Percentiles rank a stretch among this genome's conserved stretches.
phyloP scores from a whole-genome alignment of 1,140 invertebrate genomes.

The Nymphalis io region DNA sequence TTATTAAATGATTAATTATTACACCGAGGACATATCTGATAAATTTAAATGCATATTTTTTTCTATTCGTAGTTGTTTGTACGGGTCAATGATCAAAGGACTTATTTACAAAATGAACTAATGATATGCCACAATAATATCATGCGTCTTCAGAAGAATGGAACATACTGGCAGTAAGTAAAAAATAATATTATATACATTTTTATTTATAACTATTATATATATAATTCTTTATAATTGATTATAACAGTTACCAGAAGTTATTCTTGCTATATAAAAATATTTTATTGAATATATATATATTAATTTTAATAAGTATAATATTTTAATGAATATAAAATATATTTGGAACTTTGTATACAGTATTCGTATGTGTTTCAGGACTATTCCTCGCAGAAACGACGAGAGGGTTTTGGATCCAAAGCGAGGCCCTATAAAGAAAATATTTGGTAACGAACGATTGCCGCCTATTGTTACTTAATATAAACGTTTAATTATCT shows the following conservation, averaged over 20 bases:
- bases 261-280: too few species aligned
- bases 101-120: slow-evolving; percentile 72
- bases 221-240: too few species aligned
- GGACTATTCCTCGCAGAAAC: slow-evolving; percentile 62
- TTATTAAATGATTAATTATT: too few species aligned
- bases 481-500: slow-evolving; percentile 3
- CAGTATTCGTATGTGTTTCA: slow-evolving; percentile 50
- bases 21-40: background rate
- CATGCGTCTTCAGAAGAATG: slow-evolving; percentile 65
- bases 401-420: slow-evolving; percentile 75
- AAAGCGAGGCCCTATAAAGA: slow-evolving; percentile 75
- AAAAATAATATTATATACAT: slow-evolving; percentile 15
- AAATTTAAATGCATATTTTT: background rate
- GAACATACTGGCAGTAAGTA: slow-evolving; percentile 74
- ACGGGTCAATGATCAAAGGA: slow-evolving; percentile 70
- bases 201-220: too few species aligned
- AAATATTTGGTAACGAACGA: slow-evolving; percentile 66
- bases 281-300: too few species aligned
- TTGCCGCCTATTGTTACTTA: slow-evolving; percentile 67
- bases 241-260: too few species aligned
- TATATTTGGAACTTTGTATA: too few species aligned
- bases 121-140: slow-evolving; percentile 77
- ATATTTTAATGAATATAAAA: background rate
- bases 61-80: slow-evolving; percentile 65
- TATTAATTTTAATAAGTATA: too few species aligned